A percentile compares a stretch with the other conserved stretches of the same genome.
Evolutionary conservation across 92 coral and sea anemone species (phyloP).

Genomic region (Virgularia gustaviana): DNA sequence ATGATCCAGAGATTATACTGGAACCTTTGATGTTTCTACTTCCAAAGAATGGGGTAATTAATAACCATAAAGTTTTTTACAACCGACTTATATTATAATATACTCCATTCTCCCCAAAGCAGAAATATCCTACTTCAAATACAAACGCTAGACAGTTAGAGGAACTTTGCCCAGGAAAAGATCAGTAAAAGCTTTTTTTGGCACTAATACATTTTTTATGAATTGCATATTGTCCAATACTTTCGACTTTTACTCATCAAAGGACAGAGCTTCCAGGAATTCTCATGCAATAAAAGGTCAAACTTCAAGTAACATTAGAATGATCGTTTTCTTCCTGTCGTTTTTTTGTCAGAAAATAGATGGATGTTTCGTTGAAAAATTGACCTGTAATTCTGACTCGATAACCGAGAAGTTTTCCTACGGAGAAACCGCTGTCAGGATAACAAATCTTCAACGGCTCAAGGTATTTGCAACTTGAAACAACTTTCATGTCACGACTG

Average conservation of each 20-base stretch:
- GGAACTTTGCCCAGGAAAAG: neutral
- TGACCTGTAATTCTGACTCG: conserved; percentile 11
- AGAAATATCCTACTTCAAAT: neutral
- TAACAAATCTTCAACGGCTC: conserved; percentile 57
- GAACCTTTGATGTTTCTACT: conserved; percentile 16
- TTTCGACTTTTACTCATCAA: too few relatives aligned
- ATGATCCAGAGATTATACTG: conserved; percentile 18
- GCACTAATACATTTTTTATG: too few relatives aligned
- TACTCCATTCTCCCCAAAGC: neutral
- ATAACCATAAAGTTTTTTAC: neutral
- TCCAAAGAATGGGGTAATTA: conserved; percentile 13
- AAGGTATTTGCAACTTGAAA: conserved; percentile 20
- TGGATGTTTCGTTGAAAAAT: conserved; percentile 44
- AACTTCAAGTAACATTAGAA: too few relatives aligned
- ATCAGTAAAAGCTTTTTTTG: too few relatives aligned
- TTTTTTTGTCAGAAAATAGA: conserved; percentile 35
- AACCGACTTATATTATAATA: neutral
- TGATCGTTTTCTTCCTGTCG: too few relatives aligned
- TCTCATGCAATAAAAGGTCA: neutral
- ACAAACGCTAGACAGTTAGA: neutral
- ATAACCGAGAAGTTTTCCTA: conserved; percentile 38
- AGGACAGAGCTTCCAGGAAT: too few relatives aligned
- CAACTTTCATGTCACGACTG: neutral
- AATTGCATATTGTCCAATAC: too few relatives aligned
- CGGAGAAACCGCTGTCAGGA: conserved; percentile 43